Evolutionary conservation across 2,113 vertebrate genomes (phyloP).

Genomic region (Sphyrna mokarran): DNA sequence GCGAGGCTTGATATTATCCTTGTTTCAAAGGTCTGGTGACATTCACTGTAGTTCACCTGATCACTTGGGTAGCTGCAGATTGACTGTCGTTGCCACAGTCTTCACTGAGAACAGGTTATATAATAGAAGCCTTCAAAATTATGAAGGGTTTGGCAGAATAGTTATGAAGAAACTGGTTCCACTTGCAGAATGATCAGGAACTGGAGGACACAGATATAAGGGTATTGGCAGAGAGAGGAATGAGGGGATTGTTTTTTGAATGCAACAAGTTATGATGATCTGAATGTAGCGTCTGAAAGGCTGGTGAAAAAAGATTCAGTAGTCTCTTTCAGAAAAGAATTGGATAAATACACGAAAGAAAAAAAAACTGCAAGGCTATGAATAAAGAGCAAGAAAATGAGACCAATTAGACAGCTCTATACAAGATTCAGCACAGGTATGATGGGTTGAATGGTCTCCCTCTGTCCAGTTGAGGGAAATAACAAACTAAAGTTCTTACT

Average conservation of each 20-base stretch:
- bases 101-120: neutral
- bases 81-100: neutral
- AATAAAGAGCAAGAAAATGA: neutral
- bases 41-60: neutral
- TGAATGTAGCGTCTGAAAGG: neutral
- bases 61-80: neutral
- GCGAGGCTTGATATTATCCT: neutral
- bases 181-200: too few relatives aligned
- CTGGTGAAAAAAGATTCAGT: neutral
- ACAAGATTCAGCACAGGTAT: neutral
- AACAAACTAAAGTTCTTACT: too few relatives aligned
- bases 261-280: neutral
- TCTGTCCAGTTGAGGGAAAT: too few relatives aligned
- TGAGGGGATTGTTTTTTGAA: neutral
- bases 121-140: neutral
- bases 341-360: too few relatives aligned
- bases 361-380: too few relatives aligned
- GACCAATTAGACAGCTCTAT: neutral
- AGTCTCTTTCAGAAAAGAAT: too few relatives aligned
- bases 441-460: neutral
- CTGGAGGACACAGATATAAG: neutral
- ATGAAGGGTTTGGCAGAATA: too few relatives aligned
- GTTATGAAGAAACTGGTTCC: too few relatives aligned
- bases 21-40: neutral
- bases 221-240: neutral